A percentile compares a stretch with the other conserved stretches of the same genome.
phyloP scores from a whole-genome alignment of 2,797 vertebrate species.

The Phoxinus dragarum region DNA sequence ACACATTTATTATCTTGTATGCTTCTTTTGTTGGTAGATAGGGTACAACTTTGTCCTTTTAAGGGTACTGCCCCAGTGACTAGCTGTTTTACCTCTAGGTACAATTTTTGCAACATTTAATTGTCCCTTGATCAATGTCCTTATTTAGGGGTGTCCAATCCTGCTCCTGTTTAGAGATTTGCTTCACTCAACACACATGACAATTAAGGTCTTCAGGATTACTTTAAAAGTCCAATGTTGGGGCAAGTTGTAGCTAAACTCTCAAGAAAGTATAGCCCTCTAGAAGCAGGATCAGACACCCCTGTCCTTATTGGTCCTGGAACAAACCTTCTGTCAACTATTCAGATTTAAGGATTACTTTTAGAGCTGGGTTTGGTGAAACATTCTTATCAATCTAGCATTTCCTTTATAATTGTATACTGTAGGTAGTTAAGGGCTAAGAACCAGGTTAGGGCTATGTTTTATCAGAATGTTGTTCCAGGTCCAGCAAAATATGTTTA shows the following conservation, averaged over 20 bases:
- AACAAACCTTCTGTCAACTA: background rate
- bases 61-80: background rate
- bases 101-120: background rate
- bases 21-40: background rate
- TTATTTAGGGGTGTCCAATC: background rate
- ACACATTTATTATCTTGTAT: background rate
- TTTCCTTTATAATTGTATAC: background rate
- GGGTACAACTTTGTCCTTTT: background rate
- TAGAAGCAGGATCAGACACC: background rate
- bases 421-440: background rate
- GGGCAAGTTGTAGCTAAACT: background rate
- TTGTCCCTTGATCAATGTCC: background rate
- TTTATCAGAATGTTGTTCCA: background rate
- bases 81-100: background rate
- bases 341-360: background rate
- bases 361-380: background rate
- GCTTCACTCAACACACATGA: background rate
- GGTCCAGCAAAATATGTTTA: background rate
- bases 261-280: background rate
- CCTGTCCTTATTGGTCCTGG: background rate
- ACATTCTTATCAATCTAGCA: background rate
- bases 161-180: background rate
- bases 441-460: background rate
- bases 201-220: background rate
- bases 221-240: background rate